Evolutionary conservation across 2,888 invertebrate species (phyloP).

Genomic region (Mythimna pallens): DNA sequence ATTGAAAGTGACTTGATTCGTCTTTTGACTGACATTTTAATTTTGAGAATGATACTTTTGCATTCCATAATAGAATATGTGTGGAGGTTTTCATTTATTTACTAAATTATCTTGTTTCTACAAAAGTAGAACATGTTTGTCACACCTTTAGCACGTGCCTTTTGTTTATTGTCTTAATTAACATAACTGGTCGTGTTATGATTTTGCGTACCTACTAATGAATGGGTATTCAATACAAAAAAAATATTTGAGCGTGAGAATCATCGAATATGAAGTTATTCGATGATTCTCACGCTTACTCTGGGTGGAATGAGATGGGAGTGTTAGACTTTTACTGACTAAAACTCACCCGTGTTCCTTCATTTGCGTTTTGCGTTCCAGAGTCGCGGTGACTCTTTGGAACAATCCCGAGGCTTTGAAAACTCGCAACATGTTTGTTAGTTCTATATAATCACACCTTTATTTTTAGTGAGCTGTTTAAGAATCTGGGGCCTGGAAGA

Average conservation of each 20-base stretch:
- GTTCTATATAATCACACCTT: background rate
- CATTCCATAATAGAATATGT: background rate
- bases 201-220: slow-evolving; percentile 9
- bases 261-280: no score
- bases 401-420: background rate
- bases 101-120: slow-evolving; percentile 3
- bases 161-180: slow-evolving; percentile 37
- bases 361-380: background rate
- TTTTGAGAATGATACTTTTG: slow-evolving; percentile 4
- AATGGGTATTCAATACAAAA: slow-evolving; percentile 14
- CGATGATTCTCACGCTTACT: no score
- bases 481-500: background rate
- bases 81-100: background rate
- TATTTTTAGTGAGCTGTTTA: no score
- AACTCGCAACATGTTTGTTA: slow-evolving; percentile 3
- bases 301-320: background rate
- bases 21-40: slow-evolving; percentile 1
- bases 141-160: slow-evolving; percentile 34
- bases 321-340: background rate
- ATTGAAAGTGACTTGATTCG: background rate
- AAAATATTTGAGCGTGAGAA: background rate
- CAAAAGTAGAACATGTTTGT: slow-evolving; percentile 9
- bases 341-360: no score
- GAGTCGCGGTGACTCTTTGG: no score
- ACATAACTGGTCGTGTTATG: slow-evolving; percentile 34